Evolutionary conservation across 2,888 invertebrate genomes (phyloP).

Genomic region (Aethes cnicana): DNA sequence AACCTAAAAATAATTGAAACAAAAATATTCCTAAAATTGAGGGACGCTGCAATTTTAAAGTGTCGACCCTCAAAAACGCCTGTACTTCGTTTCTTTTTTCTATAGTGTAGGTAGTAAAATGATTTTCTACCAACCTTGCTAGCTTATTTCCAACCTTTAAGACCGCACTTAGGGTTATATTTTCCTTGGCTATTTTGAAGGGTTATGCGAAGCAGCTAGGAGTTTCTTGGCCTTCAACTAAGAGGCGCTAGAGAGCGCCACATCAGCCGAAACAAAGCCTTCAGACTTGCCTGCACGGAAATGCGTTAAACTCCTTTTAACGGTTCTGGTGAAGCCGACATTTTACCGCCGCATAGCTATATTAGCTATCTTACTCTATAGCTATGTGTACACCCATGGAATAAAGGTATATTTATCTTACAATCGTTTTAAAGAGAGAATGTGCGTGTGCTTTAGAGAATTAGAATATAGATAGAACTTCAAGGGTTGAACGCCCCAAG

Average conservation of each 20-base stretch:
- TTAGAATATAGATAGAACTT: no score
- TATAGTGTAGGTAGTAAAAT: conserved; percentile 24
- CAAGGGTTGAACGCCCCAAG: no score
- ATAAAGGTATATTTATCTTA: no score
- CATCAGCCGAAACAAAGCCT: conserved; percentile 27
- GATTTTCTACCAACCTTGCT: not conserved
- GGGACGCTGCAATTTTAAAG: conserved; percentile 17
- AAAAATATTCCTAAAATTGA: not conserved
- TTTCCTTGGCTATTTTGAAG: conserved; percentile 3
- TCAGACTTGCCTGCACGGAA: conserved; percentile 18
- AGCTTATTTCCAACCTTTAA: not conserved
- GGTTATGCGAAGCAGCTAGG: conserved; percentile 27
- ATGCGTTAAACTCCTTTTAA: conserved; percentile 17
- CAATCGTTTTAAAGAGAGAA: no score
- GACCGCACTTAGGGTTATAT: not conserved
- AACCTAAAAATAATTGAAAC: not conserved
- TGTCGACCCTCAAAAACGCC: conserved; percentile 16
- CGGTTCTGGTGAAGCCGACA: no score
- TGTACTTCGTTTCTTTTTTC: conserved; percentile 16
- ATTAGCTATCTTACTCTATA: no score
- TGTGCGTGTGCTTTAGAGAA: no score
- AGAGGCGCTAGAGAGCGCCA: conserved; percentile 20
- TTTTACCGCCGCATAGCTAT: no score
- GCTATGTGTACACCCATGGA: no score
- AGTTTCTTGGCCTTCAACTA: conserved; percentile 26